Conservation (phyloP, 2,797 vertebrate genomes). For the Pogoniulus pusillus region DNA sequence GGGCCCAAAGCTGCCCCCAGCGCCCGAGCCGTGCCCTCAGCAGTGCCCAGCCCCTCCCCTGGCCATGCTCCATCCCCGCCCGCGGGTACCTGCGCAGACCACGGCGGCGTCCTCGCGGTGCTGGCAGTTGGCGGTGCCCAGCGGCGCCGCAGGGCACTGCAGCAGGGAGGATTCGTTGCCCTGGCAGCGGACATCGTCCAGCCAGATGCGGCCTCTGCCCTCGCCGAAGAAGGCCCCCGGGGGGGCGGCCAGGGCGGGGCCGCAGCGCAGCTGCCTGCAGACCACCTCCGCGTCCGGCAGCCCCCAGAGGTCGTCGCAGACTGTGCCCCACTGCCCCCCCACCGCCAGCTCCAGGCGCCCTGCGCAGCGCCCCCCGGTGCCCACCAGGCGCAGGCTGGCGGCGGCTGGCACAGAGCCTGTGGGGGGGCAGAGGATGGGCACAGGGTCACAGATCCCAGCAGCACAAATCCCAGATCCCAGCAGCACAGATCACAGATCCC, state of each 20-base stretch:
- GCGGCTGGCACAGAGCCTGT: background rate
- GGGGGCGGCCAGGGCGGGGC: conserved; percentile 36
- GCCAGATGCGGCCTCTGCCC: conserved; percentile 60
- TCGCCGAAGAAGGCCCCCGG: conserved; percentile 69
- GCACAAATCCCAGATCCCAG: too few relatives aligned
- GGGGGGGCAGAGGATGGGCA: too few relatives aligned
- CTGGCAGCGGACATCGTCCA: conserved; percentile 71
- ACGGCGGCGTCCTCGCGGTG: conserved; percentile 28
- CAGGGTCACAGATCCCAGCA: too few relatives aligned
- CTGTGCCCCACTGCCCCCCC: conserved; percentile 57
- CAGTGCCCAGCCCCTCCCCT: too few relatives aligned
- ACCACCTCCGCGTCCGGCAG: conserved; percentile 47
- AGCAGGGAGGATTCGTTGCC: conserved; percentile 60
- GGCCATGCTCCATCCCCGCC: too few relatives aligned
- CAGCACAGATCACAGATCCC: too few relatives aligned
- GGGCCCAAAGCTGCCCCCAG: too few relatives aligned
- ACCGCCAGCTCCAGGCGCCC: conserved; percentile 66
- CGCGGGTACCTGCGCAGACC: conserved; percentile 54
- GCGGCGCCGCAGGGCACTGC: conserved; percentile 38
- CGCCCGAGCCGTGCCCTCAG: too few relatives aligned
- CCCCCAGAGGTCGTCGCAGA: conserved; percentile 73
- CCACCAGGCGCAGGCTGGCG: conserved; percentile 47
- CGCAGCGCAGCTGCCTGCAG: conserved; percentile 70
- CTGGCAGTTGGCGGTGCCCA: conserved; percentile 69
- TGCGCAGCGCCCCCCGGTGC: conserved; percentile 43